Conservation (phyloP, 2,113 vertebrate species). For the Epinephelus cyanopodus region DNA sequence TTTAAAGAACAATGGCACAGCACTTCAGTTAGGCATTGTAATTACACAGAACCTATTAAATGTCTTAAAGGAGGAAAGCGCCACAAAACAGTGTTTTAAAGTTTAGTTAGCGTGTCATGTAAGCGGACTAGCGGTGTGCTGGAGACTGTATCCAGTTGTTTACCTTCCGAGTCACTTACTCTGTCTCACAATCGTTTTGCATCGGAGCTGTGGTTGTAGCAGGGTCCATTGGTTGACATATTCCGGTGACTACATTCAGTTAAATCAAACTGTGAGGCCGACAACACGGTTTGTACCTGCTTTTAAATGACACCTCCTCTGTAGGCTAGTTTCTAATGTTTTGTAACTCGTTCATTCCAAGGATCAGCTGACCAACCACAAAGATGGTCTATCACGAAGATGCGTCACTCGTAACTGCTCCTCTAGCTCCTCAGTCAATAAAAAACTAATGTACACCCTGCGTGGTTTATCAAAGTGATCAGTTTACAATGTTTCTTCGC, state of each 20-base stretch:
- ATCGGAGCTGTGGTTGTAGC: conserved; percentile 46
- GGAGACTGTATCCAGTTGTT: neutral
- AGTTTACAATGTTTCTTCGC: no score
- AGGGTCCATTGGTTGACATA: conserved; percentile 66
- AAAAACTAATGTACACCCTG: neutral
- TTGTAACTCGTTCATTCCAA: conserved; percentile 67
- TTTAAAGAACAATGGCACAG: neutral
- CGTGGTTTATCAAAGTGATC: no score
- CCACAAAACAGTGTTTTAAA: neutral
- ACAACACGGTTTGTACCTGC: neutral
- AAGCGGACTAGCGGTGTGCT: neutral
- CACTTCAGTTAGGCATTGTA: neutral
- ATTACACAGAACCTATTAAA: neutral
- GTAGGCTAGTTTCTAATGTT: conserved; percentile 50
- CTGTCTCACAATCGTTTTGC: conserved; percentile 80
- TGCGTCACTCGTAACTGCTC: neutral
- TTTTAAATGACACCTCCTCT: neutral
- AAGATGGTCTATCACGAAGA: conserved; percentile 32
- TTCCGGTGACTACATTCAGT: conserved; percentile 4
- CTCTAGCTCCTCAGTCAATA: neutral
- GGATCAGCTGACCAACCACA: conserved; percentile 57
- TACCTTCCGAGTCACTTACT: conserved; percentile 72
- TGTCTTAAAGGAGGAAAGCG: neutral
- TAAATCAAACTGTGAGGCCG: neutral
- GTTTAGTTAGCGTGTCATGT: neutral